These are phyloP conservation scores for Lophura nycthemera DNA, from an alignment of 2,113 vertebrate species.

Conservation along the genomic window DNA sequence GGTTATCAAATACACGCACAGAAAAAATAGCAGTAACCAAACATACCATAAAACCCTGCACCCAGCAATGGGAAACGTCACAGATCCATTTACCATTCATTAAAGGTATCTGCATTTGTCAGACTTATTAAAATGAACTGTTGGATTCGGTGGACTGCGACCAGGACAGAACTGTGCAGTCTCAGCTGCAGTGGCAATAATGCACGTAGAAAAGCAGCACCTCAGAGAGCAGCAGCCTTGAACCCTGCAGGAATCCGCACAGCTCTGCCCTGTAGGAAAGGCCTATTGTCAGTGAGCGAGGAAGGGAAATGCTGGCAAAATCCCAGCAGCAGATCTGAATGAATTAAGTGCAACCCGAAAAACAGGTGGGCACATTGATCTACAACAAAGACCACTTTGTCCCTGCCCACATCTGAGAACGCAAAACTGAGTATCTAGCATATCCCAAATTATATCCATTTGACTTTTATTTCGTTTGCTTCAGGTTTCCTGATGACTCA, in stretches of 20 bases:
- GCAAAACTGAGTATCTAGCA: not conserved
- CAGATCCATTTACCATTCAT: fast-evolving
- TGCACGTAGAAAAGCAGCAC: fast-evolving
- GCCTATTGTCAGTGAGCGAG: not conserved
- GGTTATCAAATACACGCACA: not conserved
- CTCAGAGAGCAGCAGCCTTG: not conserved
- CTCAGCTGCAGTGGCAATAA: not conserved
- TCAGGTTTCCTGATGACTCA: not conserved
- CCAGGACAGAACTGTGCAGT: fast-evolving
- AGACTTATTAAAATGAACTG: not conserved
- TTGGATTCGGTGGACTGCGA: not conserved
- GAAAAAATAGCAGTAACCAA: not conserved
- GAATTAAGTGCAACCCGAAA: not conserved
- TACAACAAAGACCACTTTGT: not conserved
- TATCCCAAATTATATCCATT: not conserved
- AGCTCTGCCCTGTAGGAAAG: not conserved
- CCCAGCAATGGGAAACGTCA: not conserved
- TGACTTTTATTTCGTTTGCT: not conserved
- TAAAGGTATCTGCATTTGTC: not conserved
- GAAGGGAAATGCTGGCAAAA: slow-evolving; percentile 28
- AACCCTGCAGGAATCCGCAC: not conserved
- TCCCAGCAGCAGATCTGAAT: not conserved
- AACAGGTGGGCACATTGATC: not conserved
- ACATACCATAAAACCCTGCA: not conserved
- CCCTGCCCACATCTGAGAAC: not conserved